Conservation (phyloP, 1,140 invertebrate genomes). For the Macrocentrus cingulum region DNA sequence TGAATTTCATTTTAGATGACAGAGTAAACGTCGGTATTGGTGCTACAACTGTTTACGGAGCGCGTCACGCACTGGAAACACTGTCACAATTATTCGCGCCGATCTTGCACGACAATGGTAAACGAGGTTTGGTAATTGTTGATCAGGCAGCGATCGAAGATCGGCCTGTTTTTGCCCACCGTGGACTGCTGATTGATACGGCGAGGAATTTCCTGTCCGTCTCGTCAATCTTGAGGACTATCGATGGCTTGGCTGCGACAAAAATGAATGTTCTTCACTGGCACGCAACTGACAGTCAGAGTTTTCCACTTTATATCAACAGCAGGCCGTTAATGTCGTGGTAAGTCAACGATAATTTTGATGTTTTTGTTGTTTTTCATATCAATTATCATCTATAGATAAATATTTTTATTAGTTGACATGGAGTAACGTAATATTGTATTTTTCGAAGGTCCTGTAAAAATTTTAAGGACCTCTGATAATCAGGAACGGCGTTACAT, state of each 20-base stretch:
- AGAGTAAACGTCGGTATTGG: slow-evolving; percentile 63
- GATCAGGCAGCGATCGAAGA: slow-evolving; percentile 44
- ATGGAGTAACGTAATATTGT: too few species aligned
- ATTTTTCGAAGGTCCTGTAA: too few species aligned
- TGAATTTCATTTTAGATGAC: slow-evolving; percentile 42
- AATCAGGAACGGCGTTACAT: too few species aligned
- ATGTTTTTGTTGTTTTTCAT: too few species aligned
- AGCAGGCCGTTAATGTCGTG: slow-evolving; percentile 69
- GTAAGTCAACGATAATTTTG: slow-evolving; percentile 34
- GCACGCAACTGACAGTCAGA: slow-evolving; percentile 83
- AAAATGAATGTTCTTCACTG: slow-evolving; percentile 87
- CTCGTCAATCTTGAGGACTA: slow-evolving; percentile 67
- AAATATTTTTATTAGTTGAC: too few species aligned
- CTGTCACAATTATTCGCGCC: slow-evolving; percentile 68
- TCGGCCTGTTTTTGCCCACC: slow-evolving; percentile 56
- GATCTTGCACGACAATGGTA: slow-evolving; percentile 15
- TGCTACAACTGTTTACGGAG: slow-evolving; percentile 72
- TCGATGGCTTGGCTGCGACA: slow-evolving; percentile 75
- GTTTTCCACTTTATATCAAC: slow-evolving; percentile 74
- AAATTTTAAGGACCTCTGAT: too few species aligned
- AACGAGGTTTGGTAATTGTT: slow-evolving; percentile 43
- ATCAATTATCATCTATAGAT: too few species aligned
- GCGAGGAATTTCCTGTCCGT: slow-evolving; percentile 75
- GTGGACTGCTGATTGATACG: slow-evolving; percentile 77
- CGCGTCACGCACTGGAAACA: slow-evolving; percentile 76